phyloP scores from a whole-genome alignment of 64 coral and sea anemone genomes.

The Astreopora myriophthalma region DNA sequence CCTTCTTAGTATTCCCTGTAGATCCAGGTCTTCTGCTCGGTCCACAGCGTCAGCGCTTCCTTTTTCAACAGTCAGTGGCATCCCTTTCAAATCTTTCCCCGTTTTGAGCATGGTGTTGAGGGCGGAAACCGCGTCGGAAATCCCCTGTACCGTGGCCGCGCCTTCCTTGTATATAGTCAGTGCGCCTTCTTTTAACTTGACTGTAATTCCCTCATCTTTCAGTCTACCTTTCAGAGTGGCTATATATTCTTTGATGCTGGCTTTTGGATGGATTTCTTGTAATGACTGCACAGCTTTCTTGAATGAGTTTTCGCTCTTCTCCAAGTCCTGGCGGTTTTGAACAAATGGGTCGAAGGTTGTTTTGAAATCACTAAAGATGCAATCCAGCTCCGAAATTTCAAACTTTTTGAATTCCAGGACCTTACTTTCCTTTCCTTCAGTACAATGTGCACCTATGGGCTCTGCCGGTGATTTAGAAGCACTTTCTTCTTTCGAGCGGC shows the following conservation, averaged over 20 bases:
- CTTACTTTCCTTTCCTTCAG: constrained; percentile 4
- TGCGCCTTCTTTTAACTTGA: constrained; percentile 92
- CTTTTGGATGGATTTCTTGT: constrained; percentile 52
- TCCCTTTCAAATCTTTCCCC: constrained; percentile 70
- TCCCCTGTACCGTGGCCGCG: constrained; percentile 37
- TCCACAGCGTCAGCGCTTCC: constrained; percentile 57
- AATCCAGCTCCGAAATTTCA: constrained; percentile 78
- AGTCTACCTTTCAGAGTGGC: constrained; percentile 72
- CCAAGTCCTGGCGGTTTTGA: constrained; percentile 74
- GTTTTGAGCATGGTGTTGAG: constrained; percentile 65
- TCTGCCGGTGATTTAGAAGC: background rate
- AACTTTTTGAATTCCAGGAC: constrained; percentile 63
- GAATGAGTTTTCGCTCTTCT: constrained; percentile 74
- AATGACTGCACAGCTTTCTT: constrained; percentile 80
- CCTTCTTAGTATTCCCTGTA: constrained; percentile 50
- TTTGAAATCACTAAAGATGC: constrained; percentile 71
- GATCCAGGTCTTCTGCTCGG: constrained; percentile 36
- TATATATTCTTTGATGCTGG: constrained; percentile 73
- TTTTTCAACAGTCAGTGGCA: constrained; percentile 59
- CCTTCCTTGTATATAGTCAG: constrained; percentile 62
- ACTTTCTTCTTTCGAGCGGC: background rate
- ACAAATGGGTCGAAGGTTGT: constrained; percentile 82
- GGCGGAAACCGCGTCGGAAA: constrained; percentile 52
- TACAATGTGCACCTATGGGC: background rate
- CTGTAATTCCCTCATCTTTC: constrained; percentile 66